Conservation (phyloP, 2,797 vertebrate species). For the Acipenser transmontanus region DNA sequence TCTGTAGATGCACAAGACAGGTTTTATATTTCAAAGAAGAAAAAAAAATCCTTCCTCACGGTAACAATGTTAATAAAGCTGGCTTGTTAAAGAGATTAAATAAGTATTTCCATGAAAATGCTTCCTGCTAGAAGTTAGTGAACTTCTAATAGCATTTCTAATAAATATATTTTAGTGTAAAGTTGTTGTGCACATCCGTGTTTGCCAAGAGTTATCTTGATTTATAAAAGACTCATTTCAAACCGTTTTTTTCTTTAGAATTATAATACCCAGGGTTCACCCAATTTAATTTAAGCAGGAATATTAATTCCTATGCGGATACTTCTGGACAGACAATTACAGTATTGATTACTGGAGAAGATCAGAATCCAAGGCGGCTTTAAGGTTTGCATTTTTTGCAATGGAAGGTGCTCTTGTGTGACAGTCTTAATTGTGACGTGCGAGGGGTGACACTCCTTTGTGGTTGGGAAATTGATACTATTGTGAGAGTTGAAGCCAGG, state of each 20-base stretch:
- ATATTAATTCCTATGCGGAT: too few relatives aligned
- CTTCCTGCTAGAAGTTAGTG: background rate
- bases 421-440: background rate
- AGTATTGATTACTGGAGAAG: too few relatives aligned
- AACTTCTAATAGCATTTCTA: background rate
- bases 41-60: background rate
- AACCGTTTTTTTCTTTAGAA: too few relatives aligned
- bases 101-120: background rate
- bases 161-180: background rate
- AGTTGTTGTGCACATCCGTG: too few relatives aligned
- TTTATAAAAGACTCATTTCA: too few relatives aligned
- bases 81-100: background rate
- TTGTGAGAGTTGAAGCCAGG: background rate
- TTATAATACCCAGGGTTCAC: too few relatives aligned
- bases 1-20: too few relatives aligned
- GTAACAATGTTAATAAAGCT: background rate
- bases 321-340: too few relatives aligned
- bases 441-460: background rate
- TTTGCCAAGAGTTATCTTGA: too few relatives aligned
- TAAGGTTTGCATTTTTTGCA: background rate
- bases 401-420: background rate
- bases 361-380: too few relatives aligned
- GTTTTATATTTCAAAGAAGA: too few relatives aligned
- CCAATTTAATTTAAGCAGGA: too few relatives aligned
- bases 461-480: constrained; percentile 18